phyloP scores from a whole-genome alignment of 2,888 invertebrate species.

The Drosophila pseudotalamancana region DNA sequence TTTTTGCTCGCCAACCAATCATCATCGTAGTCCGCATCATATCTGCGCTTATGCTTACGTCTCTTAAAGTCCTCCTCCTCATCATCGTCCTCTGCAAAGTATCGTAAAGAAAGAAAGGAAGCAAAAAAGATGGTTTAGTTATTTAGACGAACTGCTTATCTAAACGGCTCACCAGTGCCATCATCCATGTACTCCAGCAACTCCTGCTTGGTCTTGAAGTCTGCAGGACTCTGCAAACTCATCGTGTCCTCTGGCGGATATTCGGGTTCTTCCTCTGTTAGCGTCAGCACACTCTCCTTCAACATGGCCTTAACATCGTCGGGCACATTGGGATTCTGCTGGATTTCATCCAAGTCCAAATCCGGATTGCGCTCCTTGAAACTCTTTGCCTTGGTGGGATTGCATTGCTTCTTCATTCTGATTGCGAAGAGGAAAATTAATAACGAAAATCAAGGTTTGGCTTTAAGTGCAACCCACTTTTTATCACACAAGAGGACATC shows the following conservation, averaged over 20 bases:
- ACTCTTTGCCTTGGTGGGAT: slow-evolving; percentile 83
- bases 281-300: slow-evolving; percentile 82
- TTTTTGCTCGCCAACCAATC: slow-evolving; percentile 83
- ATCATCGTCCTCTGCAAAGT: slow-evolving; percentile 74
- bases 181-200: slow-evolving; percentile 83
- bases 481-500: slow-evolving; percentile 91
- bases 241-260: slow-evolving; percentile 57
- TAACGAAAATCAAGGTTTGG: not conserved
- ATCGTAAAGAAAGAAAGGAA: not conserved
- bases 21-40: slow-evolving; percentile 84
- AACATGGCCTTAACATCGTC: slow-evolving; percentile 84
- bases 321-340: slow-evolving; percentile 84
- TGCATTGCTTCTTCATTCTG: slow-evolving; percentile 84
- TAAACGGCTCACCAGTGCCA: slow-evolving; percentile 78
- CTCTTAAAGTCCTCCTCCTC: slow-evolving; percentile 83
- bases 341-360: slow-evolving; percentile 84
- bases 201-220: slow-evolving; percentile 82
- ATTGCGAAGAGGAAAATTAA: not conserved
- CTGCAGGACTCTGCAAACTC: slow-evolving; percentile 76
- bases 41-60: slow-evolving; percentile 81
- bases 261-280: slow-evolving; percentile 74
- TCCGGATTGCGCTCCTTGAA: slow-evolving; percentile 85
- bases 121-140: slow-evolving; percentile 4
- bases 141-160: not conserved
- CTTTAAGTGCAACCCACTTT: slow-evolving; percentile 86